Percentiles rank a stretch among this genome's conserved stretches.
These are phyloP conservation scores for Aethes cnicana DNA, from an alignment of 2,888 invertebrate species.

Conservation along the genomic window DNA sequence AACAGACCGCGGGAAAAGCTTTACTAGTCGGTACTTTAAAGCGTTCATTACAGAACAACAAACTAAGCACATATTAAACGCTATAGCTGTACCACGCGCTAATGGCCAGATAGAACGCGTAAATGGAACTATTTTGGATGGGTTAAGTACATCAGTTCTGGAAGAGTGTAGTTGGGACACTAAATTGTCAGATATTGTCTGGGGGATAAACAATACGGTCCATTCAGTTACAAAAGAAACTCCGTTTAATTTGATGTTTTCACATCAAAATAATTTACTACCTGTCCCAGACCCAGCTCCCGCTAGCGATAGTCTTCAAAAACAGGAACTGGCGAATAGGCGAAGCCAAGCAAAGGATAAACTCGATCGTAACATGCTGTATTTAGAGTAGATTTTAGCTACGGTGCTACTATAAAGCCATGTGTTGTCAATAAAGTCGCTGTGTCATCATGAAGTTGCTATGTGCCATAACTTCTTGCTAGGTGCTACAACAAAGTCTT, in stretches of 20 bases:
- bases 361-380: not conserved
- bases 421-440: too few species aligned
- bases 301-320: not conserved
- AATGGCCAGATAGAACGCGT: conserved; percentile 25
- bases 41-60: conserved; percentile 13
- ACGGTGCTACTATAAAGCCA: too few species aligned
- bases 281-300: not conserved
- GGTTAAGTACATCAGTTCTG: conserved; percentile 7
- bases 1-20: conserved; percentile 31
- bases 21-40: conserved; percentile 24
- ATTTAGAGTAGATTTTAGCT: too few species aligned
- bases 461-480: too few species aligned
- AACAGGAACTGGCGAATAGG: not conserved
- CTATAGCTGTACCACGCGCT: conserved; percentile 15
- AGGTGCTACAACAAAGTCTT: too few species aligned
- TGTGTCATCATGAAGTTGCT: too few species aligned
- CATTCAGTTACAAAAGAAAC: not conserved
- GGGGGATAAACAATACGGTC: conserved; percentile 1
- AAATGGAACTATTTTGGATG: conserved; percentile 17
- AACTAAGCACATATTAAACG: conserved; percentile 18
- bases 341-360: not conserved
- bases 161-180: not conserved
- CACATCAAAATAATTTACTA: not conserved
- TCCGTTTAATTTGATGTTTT: not conserved
- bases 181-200: not conserved